phyloP scores from a whole-genome alignment of 2,797 vertebrate genomes.

The Botia almorhae region DNA sequence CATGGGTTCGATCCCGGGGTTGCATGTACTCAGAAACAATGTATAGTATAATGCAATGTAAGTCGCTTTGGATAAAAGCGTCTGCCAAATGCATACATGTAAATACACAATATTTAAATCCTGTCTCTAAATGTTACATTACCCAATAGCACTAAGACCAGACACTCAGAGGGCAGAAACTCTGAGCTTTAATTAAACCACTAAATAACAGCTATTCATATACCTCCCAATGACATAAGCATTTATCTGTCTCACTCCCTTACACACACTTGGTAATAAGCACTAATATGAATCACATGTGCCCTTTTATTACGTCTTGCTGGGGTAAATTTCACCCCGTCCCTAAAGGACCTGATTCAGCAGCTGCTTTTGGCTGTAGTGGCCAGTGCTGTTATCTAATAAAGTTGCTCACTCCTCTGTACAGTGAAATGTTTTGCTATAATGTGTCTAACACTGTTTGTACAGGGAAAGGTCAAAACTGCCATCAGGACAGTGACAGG shows the following conservation, averaged over 20 bases:
- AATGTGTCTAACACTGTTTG: conserved; percentile 48
- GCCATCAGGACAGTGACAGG: conserved; percentile 12
- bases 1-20: too few species aligned
- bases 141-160: background rate
- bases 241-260: background rate
- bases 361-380: conserved; percentile 14
- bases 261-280: conserved; percentile 33
- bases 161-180: background rate
- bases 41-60: too few species aligned
- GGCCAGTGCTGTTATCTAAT: conserved; percentile 48
- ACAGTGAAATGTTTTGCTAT: conserved; percentile 51
- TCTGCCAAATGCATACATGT: too few species aligned
- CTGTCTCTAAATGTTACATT: background rate
- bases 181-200: conserved; percentile 3
- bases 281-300: conserved; percentile 45
- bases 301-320: conserved; percentile 45
- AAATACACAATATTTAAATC: background rate
- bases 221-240: conserved; percentile 1
- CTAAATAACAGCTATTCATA: conserved; percentile 24
- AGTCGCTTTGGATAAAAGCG: too few species aligned
- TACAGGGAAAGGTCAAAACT: conserved; percentile 40
- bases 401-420: conserved; percentile 39
- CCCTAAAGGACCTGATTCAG: conserved; percentile 52
- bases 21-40: too few species aligned
- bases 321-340: conserved; percentile 46